Evolutionary conservation across 1,140 invertebrate genomes (phyloP).

Genomic region (Druon quercuslanigerum): DNA sequence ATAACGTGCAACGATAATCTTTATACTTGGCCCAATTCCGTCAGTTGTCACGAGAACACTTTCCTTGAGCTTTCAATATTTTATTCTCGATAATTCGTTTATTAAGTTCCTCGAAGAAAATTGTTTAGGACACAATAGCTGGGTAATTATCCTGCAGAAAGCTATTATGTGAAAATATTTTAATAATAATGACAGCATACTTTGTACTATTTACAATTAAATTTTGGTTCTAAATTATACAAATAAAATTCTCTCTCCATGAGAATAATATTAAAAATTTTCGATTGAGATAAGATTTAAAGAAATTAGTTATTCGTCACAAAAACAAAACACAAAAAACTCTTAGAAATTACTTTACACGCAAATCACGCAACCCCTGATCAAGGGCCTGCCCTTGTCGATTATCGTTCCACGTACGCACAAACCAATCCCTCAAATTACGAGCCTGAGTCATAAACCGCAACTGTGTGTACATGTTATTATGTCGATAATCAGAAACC

Average conservation of each 20-base stretch:
- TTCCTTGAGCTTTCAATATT: conserved; percentile 5
- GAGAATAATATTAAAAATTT: too few species aligned
- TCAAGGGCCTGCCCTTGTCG: conserved; percentile 1
- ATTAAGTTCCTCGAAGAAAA: background rate
- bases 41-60: conserved; percentile 25
- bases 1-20: conserved; percentile 29
- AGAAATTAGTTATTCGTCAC: background rate
- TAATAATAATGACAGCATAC: too few species aligned
- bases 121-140: too few species aligned
- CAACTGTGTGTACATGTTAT: conserved; percentile 9
- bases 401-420: background rate
- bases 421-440: conserved; percentile 23
- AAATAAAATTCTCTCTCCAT: too few species aligned
- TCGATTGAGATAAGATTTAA: too few species aligned
- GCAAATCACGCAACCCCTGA: conserved; percentile 12
- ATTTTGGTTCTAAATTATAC: too few species aligned
- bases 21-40: conserved; percentile 9
- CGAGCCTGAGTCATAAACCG: conserved; percentile 15
- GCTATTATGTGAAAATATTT: too few species aligned
- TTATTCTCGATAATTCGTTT: conserved; percentile 15
- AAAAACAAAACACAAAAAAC: background rate
- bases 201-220: too few species aligned
- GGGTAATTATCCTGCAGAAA: too few species aligned
- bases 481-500: conserved; percentile 17
- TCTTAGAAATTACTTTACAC: background rate